A percentile compares a stretch with the other conserved stretches of the same genome.
These are phyloP conservation scores for Palloptera scutellata DNA, from an alignment of 2,888 invertebrate species.

Conservation along the genomic window DNA sequence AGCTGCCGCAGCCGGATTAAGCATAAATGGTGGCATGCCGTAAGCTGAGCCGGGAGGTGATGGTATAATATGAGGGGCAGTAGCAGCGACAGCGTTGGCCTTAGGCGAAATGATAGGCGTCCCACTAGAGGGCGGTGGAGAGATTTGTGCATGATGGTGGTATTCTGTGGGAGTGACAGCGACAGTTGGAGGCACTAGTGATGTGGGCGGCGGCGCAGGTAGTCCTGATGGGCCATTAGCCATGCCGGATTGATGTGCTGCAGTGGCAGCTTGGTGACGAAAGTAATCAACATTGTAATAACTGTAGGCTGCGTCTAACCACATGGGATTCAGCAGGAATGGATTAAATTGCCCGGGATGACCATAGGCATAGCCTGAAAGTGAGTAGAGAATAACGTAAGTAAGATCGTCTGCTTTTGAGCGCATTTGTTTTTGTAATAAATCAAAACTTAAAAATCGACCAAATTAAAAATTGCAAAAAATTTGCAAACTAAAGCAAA, in stretches of 20 bases:
- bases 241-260: conserved; percentile 67
- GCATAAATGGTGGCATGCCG: conserved; percentile 69
- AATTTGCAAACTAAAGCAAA: conserved; percentile 34
- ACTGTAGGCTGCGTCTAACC: conserved; percentile 86
- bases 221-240: conserved; percentile 70
- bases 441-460: conserved; percentile 16
- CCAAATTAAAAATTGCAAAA: conserved; percentile 28
- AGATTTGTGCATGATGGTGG: conserved; percentile 43
- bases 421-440: conserved; percentile 9
- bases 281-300: conserved; percentile 81
- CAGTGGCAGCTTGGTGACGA: conserved; percentile 66
- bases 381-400: conserved; percentile 27
- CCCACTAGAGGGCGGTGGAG: conserved; percentile 42
- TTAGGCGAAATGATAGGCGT: conserved; percentile 34
- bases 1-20: conserved; percentile 62
- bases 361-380: conserved; percentile 80
- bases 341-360: conserved; percentile 81
- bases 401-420: background rate
- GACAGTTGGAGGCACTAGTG: conserved; percentile 39
- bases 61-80: conserved; percentile 64
- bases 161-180: conserved; percentile 37
- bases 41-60: conserved; percentile 65
- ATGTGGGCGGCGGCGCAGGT: conserved; percentile 38
- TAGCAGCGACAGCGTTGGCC: conserved; percentile 36
- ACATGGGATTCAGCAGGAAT: conserved; percentile 81